Evolutionary conservation across 2,888 invertebrate genomes (phyloP).

Genomic region (Cordilura impudica): DNA sequence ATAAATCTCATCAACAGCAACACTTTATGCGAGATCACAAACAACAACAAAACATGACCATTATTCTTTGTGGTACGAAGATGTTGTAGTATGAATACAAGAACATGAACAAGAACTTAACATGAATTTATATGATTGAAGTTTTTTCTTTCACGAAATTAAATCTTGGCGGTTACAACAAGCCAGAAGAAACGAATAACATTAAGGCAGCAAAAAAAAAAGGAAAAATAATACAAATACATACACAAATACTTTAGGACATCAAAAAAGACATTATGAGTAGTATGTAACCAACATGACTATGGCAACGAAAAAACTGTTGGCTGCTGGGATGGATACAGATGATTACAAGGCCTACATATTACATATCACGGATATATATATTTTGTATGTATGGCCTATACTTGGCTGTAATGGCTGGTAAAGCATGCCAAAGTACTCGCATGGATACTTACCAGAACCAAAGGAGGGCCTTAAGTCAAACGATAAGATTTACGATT

Average conservation of each 20-base stretch:
- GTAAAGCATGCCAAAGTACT: constrained; percentile 51
- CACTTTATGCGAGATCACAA: constrained; percentile 75
- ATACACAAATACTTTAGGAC: constrained; percentile 11
- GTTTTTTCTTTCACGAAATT: constrained; percentile 72
- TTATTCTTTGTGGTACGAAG: constrained; percentile 24
- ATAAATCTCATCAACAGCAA: constrained; percentile 73
- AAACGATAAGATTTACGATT: constrained; percentile 72
- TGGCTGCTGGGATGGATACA: constrained; percentile 26
- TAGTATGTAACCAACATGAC: not conserved
- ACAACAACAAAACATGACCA: constrained; percentile 62
- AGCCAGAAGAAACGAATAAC: constrained; percentile 61
- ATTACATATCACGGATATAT: not conserved
- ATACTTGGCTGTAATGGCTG: constrained; percentile 39
- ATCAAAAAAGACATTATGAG: constrained; percentile 20
- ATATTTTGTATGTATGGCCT: not conserved
- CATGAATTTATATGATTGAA: constrained; percentile 48
- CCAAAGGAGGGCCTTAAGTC: constrained; percentile 64
- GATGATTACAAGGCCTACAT: constrained; percentile 22
- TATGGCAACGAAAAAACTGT: constrained; percentile 6
- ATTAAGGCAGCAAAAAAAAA: constrained; percentile 28
- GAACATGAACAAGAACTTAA: constrained; percentile 39
- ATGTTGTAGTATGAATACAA: not conserved
- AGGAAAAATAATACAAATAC: constrained; percentile 7
- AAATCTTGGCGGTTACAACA: constrained; percentile 67
- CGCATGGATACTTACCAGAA: constrained; percentile 58